Conservation (phyloP, 1,140 invertebrate genomes). For the Bombus vancouverensis region DNA sequence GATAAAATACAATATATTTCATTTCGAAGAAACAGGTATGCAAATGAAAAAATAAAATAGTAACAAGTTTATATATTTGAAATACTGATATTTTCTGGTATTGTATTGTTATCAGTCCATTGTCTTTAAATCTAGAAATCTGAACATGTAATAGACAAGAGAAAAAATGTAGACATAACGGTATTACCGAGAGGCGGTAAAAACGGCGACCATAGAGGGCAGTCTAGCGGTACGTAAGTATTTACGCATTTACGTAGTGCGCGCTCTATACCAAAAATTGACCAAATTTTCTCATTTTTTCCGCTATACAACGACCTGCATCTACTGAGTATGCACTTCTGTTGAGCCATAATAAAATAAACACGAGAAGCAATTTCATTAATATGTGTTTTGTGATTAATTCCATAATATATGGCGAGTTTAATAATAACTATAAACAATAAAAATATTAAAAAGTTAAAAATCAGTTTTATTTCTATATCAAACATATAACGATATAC, state of each 20-base stretch:
- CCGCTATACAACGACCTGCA: constrained; percentile 29
- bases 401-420: background rate
- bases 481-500: background rate
- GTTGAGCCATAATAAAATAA: constrained; percentile 2
- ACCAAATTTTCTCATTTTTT: constrained; percentile 37
- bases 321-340: constrained; percentile 27
- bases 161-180: constrained; percentile 33
- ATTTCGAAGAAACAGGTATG: background rate
- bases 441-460: background rate
- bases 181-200: constrained; percentile 36
- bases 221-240: constrained; percentile 43
- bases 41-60: background rate
- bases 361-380: background rate
- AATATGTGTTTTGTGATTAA: background rate
- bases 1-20: background rate
- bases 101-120: no score
- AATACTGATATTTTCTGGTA: no score
- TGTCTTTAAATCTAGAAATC: background rate
- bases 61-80: background rate
- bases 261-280: constrained; percentile 23
- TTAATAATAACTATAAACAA: background rate
- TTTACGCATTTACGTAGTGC: constrained; percentile 33
- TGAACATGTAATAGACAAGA: no score
- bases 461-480: background rate
- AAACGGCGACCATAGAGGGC: background rate